Base-by-base conservation (phyloP, 2,113 vertebrate genomes). In the Stigmatopora argus region DNA sequence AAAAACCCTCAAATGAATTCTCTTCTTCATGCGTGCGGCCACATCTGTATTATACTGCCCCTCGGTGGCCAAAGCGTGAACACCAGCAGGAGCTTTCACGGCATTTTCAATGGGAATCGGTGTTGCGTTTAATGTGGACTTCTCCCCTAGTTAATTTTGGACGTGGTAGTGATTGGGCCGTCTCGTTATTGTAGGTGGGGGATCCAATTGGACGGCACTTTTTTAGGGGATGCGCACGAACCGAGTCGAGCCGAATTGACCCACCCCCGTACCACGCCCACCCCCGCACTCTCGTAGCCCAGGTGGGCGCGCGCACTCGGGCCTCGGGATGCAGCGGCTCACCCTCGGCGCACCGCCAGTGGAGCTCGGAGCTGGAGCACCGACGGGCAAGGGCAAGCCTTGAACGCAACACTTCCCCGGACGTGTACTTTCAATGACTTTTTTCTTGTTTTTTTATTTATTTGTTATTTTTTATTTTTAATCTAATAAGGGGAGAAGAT, bases 291-390 rank as follows among this genome's bases (percentile, higher is more conserved):
- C 48, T 52, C 38, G 4, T 84, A 89, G 85, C 85, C 90, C 87
- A 86, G 86, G 83, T 87, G 79, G 81, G 83, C 85, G 86, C 72
- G 77, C 91, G 75, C 90, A 85, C 76, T 73, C 83, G 75, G 90
- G 83, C 88, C 83, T 90, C 82, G 91, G 91, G 90, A 94, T 93
- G 93, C 90, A 91, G 90, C 92, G 85, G 88, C 85, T 88, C 84
- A 83, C 87, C 85, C 88, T 86, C 86, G 71, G 75, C 78, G 74
- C 85, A 90, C 83, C 89, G 89, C 85, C 84, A 81, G 86, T 85
- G 88, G 81, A 86, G 82, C 78, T 81, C 26, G 85, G 86, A 92
- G 90, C 89, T 78, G 89, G 86, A 80, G 89, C 89, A 78, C 88
- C 89, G 85, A 84, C 80, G 74, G 84, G 53, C 23, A 31, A 56